Base-by-base conservation (phyloP, 2,888 invertebrate species). In the Strigamia maritima region DNA sequence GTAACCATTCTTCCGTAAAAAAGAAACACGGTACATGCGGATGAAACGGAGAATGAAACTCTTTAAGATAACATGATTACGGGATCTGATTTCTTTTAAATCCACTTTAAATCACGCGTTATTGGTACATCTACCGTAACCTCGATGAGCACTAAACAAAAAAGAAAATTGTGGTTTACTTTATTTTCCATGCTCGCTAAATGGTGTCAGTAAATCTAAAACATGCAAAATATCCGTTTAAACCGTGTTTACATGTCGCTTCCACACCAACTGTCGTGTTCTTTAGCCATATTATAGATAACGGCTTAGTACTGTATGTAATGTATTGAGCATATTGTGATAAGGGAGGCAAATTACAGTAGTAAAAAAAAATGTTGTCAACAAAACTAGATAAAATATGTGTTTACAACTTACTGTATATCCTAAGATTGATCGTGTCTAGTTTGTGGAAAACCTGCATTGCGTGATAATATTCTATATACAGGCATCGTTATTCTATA, bases 1-100 rank as follows among this genome's bases (percentile, higher is more conserved):
- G 70, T 28, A 70, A 16, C 70, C 70, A 70, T 70, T 70, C 70
- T 70, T 70, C 70, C 70, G 70, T 70, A 70, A 70, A 70, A 54
- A 28, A 70, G 70, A 70, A 70, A 70, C 70, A 70, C 70, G 70
- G 70, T 28, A 70, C 28, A n/a, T 26, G 70, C 70, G n/a, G 70
- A 14, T 28, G 28, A 70, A 70, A 70, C 70, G 12, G 70, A 70
- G 70, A 70, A 8, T 70, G n/a, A 70, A 24, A 70, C 70, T 70
- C 24, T 24, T 70, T 70, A 70, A 65, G 70, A 70, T 70, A 70
- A 70, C 70, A 70, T 26, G 70, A 70, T 70, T 28, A 70, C 70
- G 26, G 70, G 44, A 22, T 70, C 28, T 70, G 70, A 70, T 70
- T 70, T 70, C 26, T 70, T 70, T 28, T 70, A 70, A 70, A 70